Percentiles rank a stretch among this genome's conserved stretches.
These are phyloP conservation scores for Gnathonemus longibarbis DNA, from an alignment of 2,113 vertebrate species.

Conservation along the genomic window DNA sequence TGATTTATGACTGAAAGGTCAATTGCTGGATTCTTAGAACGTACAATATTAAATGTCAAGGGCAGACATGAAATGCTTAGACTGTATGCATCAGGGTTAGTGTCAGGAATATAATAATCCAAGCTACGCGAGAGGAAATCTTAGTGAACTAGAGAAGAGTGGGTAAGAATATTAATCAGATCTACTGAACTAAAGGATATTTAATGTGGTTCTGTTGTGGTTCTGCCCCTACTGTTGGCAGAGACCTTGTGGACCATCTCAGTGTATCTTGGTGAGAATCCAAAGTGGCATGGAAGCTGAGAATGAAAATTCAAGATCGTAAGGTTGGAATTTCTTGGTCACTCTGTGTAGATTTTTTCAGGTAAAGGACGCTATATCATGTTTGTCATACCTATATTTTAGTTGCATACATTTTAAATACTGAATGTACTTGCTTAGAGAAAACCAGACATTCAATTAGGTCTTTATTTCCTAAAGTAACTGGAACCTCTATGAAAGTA, in stretches of 20 bases:
- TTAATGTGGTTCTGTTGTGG: not conserved
- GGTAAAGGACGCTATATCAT: not conserved
- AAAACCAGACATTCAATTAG: not conserved
- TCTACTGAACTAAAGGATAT: not conserved
- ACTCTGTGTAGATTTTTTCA: not conserved
- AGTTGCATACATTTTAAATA: not conserved
- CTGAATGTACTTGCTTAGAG: not conserved
- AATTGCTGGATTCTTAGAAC: not conserved
- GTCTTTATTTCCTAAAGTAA: not conserved
- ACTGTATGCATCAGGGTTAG: not conserved
- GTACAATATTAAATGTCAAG: constrained; percentile 1
- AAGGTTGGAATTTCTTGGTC: not conserved
- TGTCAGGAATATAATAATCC: not conserved
- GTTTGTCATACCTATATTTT: not conserved
- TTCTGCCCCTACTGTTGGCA: not conserved
- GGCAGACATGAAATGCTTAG: not conserved
- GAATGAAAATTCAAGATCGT: not conserved
- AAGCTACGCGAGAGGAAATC: not conserved
- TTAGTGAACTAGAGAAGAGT: not conserved
- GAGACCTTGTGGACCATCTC: not conserved
- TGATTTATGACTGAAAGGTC: constrained; percentile 4
- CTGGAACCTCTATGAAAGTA: not conserved
- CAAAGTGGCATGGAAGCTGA: not conserved
- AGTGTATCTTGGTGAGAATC: not conserved
- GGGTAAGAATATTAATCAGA: not conserved